These are phyloP conservation scores for Orthonyx spaldingii DNA, from an alignment of 2,113 vertebrate species.

Conservation along the genomic window DNA sequence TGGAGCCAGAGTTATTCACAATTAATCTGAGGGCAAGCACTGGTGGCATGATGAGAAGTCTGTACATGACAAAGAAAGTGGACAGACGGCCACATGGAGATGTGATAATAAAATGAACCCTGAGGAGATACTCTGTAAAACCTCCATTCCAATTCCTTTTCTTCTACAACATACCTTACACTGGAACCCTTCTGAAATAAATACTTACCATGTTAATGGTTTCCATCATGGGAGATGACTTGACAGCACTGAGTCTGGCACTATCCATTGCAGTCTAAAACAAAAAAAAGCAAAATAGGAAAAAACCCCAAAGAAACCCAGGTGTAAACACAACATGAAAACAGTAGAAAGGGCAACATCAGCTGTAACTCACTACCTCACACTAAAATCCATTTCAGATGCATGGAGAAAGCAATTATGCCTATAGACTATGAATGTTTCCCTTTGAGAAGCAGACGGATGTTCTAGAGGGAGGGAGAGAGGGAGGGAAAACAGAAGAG, in stretches of 20 bases:
- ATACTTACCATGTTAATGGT: constrained; percentile 92
- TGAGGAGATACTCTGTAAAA: not conserved
- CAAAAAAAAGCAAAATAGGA: not conserved
- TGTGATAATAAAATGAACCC: not conserved
- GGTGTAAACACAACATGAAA: not conserved
- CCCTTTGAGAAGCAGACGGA: not conserved
- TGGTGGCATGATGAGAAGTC: not conserved
- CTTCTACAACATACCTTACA: not conserved
- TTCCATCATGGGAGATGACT: constrained; percentile 99
- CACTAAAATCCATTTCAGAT: not conserved
- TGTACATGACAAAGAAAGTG: not conserved
- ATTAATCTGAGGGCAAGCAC: not conserved
- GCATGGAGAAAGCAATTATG: not conserved
- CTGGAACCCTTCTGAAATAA: not conserved
- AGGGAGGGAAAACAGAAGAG: rapidly evolving
- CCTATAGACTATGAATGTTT: not conserved
- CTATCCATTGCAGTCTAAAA: constrained; percentile 90
- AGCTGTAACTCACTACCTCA: not conserved
- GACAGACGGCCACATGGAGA: not conserved
- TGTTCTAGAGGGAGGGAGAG: not conserved
- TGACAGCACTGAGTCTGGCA: constrained; percentile 93
- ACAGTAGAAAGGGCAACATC: not conserved
- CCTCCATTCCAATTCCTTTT: not conserved
- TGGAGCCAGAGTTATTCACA: not conserved
- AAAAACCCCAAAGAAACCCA: not conserved